Evolutionary conservation across 2,113 vertebrate genomes (phyloP), one percentile per base, ranked within the genome.

Genomic region (Struthidea cinerea): DNA sequence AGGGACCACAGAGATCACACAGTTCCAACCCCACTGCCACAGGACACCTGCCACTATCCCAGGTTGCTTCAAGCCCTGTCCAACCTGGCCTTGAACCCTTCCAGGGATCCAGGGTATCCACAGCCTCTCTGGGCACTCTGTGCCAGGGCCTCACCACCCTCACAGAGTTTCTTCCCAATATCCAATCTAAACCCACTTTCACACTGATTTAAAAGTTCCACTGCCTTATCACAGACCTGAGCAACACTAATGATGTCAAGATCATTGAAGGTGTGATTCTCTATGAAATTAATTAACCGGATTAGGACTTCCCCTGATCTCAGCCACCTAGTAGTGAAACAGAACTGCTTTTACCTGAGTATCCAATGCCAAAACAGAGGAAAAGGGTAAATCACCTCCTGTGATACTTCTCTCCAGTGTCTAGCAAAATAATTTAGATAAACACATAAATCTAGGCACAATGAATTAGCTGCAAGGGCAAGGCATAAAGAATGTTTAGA

Each of bases 81-180:
- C 53, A 60, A 0, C 28, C 46, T 35, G 24, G 1, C 20, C n/a
- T 47, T 47, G 78, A 10, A 6, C 41, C 35, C 4, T 55, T 13
- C 30, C 61, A 60, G n/a, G 47, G 33, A 60, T 27, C n/a, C n/a
- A 33, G 7, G 22, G 17, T 6, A 77, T 17, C 42, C 52, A 24
- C 27, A 50, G 7, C 27, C 37, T 5, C 15, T 50, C 32, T 74
- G 59, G 37, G 16, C 28, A 59, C 2, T 7, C 20, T 82, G 20
- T 67, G 16, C 39, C 46, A 42, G 35, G 11, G 2, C 18, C 35
- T 44, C 10, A 0, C 0, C 16, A 15, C 1, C 6, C 23, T 2
- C 26, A 27, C 10, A 55, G 21, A 55, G 42, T 20, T 84, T 70
- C 12, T 42, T 63, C 19, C 13, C 50, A 56, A 3, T 5, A 14